Evolutionary conservation across 1,140 invertebrate genomes (phyloP), one percentile per base, ranked within the genome.

Genomic region (Drosophila lini): DNA sequence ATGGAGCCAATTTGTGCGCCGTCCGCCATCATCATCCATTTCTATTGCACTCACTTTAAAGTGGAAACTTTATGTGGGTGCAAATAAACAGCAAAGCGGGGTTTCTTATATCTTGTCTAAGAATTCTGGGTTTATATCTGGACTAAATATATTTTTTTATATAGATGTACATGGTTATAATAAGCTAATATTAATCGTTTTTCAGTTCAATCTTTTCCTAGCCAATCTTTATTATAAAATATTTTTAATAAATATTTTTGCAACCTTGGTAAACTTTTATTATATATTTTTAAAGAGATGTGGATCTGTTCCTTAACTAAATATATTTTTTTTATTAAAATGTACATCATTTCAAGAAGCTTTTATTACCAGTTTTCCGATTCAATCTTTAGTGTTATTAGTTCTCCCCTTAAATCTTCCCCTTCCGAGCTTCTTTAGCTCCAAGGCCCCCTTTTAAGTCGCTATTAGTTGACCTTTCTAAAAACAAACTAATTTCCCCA

Each of bases 1-100:
- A 70, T 76, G 62, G 57, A 64, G 48, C 50, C 47, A 84, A 70
- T 81, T 80, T 70, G 73, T 55, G 42, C 41, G 28, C 19, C 25
- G 56, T 80, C 59, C 75, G 74, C 32, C 68, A 34, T 19, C 64
- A 58, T 58, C 52, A 48, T 69, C 42, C 42, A 19, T 41, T 58
- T 25, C 41, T 13, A 56, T 48, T 3, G 42, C 68, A 40, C n/a
- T 45, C 32, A 13, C 48, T 58, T 69, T 32, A n/a, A 8, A 28
- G 36, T 36, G 32, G 5, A 41, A 25, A 19, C 38, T 45, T 47
- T 34, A 48, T 32, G 19, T 16, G 41, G 28, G 6, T 45, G 34
- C 9, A 42, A 40, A 70, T 36, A 64, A n/a, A 52, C 11, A 44
- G 47, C 31, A 65, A 65, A 69, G 45, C 42, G n/a, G 16, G 31